Conservation (phyloP, 2,797 vertebrate genomes). For the Alcedo atthis region DNA sequence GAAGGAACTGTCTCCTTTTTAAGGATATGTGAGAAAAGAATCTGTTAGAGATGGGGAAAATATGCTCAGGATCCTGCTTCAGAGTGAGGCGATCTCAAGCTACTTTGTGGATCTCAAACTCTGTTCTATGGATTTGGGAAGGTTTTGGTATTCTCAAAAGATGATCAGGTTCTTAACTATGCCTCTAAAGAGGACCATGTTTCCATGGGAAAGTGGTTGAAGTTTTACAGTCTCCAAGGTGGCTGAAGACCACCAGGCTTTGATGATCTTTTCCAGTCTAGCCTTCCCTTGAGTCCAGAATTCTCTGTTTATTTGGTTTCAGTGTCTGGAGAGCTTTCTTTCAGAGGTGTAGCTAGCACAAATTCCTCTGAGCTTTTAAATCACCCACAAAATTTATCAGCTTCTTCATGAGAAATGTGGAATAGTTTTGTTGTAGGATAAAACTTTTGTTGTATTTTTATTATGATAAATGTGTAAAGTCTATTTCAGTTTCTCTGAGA, state of each 20-base stretch:
- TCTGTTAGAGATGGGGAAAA: not conserved
- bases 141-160: not conserved
- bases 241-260: not conserved
- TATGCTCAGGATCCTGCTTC: not conserved
- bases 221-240: not conserved
- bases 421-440: not conserved
- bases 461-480: not conserved
- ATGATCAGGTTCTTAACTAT: not conserved
- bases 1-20: slow-evolving; percentile 7
- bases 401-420: not conserved
- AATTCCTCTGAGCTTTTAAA: not conserved
- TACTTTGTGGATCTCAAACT: not conserved
- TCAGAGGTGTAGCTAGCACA: not conserved
- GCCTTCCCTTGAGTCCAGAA: not conserved
- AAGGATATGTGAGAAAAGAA: not conserved
- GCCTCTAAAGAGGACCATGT: not conserved
- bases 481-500: not conserved
- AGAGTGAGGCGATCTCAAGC: not conserved
- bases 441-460: not conserved
- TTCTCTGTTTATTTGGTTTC: not conserved
- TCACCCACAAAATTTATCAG: not conserved
- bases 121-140: not conserved
- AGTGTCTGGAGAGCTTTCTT: not conserved
- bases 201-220: not conserved
- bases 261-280: not conserved